Base-by-base conservation (phyloP, 2,797 vertebrate species). In the Enteromius afrohamiltoni region DNA sequence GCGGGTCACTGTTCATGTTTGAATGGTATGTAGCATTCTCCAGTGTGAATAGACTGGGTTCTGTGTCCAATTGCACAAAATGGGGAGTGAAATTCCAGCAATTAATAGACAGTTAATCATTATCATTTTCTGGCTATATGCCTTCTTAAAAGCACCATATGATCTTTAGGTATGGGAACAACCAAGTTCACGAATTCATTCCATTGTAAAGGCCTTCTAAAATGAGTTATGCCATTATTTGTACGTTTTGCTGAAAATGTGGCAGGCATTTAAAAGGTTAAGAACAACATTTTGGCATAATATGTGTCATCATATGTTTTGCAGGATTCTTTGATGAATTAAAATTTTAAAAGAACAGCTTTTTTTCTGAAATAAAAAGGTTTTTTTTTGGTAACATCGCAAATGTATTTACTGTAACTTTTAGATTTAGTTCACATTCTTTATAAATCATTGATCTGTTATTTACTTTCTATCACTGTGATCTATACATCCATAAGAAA, bases 31-130 rank as follows among this genome's bases (percentile, higher is more conserved):
- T 16, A 29, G 23, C 79, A 62, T 68, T 80, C 29, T 65, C 14
- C 26, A 85, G 21, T 70, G 42, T 49, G 26, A 85, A 58, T 42
- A 79, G 58, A 23, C 62, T 65, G 69, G 40, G 31, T 79, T 55
- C 62, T 85, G 77, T 85, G 74, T 71, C 67, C 82, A 78, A 60
- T 80, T 23, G 53, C 53, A 79, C 53, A 82, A 82, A 83, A 80
- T 29, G 80, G 86, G 45, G 26, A 83, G 26, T 86, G 34, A 60
- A 70, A 88, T 86, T 85, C 78, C 74, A 75, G 73, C 76, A 82
- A 79, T 42, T 45, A 84, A 67, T 78, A 73, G 49, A 84, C 47
- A 76, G 53, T 84, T 84, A 82, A 83, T 85, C 80, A 85, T 82
- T 65, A 79, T 76, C 23, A 29, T 79, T 34, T 9, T 34, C 6